These are phyloP conservation scores for Anguilla megastoma DNA, from an alignment of 2,797 vertebrate species.

Conservation along the genomic window DNA sequence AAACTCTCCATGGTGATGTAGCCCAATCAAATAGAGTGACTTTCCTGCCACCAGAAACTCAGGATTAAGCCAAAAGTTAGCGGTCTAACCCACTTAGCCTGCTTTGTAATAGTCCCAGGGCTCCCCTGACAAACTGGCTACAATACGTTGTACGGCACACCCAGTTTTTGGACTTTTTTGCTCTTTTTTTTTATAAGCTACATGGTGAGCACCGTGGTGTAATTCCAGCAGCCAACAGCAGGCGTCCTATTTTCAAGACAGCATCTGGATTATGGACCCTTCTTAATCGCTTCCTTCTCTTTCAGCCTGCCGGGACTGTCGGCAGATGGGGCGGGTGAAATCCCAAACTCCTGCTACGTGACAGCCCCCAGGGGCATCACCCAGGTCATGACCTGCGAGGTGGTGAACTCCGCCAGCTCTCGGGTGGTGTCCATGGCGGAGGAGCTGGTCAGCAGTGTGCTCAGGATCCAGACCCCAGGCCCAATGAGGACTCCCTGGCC, in stretches of 20 bases:
- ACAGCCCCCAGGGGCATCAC: conserved; percentile 63
- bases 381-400: conserved; percentile 67
- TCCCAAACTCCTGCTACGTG: conserved; percentile 70
- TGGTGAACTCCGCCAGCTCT: conserved; percentile 72
- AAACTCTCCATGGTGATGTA: too few species aligned
- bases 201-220: background rate
- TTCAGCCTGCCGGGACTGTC: conserved; percentile 62
- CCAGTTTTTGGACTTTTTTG: too few species aligned
- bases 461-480: conserved; percentile 64
- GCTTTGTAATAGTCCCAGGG: too few species aligned
- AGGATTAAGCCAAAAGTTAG: too few species aligned
- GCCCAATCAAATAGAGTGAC: too few species aligned
- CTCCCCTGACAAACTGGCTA: too few species aligned
- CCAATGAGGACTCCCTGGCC: conserved; percentile 69
- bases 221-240: background rate
- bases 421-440: conserved; percentile 79
- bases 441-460: conserved; percentile 83
- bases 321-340: conserved; percentile 34
- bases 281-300: background rate
- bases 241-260: background rate
- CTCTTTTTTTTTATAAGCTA: too few species aligned
- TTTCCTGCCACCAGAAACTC: too few species aligned
- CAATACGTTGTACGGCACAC: too few species aligned
- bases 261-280: conserved; percentile 13
- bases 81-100: too few species aligned